Percentiles rank a stretch among this genome's conserved stretches.
Evolutionary conservation across 2,888 invertebrate genomes (phyloP).

Genomic region (Galerucella calmariensis): DNA sequence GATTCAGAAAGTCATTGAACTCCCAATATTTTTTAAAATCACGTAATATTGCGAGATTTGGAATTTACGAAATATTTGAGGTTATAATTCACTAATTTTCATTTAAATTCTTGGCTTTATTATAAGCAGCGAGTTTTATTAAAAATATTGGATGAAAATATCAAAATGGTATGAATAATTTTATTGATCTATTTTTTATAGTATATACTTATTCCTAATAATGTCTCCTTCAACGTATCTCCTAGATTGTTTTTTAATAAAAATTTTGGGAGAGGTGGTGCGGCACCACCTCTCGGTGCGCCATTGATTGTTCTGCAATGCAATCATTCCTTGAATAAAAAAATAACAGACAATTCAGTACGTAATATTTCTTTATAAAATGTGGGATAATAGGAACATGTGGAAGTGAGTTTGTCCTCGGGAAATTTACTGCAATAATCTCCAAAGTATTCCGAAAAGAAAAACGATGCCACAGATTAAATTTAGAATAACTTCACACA

Average conservation of each 20-base stretch:
- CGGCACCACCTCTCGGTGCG: too few species aligned
- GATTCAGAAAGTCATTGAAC: not conserved
- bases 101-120: too few species aligned
- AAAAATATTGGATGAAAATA: too few species aligned
- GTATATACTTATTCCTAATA: too few species aligned
- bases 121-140: too few species aligned
- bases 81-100: too few species aligned
- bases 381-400: constrained; percentile 40
- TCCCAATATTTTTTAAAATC: not conserved
- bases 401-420: constrained; percentile 36
- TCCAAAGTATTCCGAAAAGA: constrained; percentile 45
- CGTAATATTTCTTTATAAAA: constrained; percentile 48
- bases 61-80: too few species aligned
- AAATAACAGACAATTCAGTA: constrained; percentile 48
- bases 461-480: constrained; percentile 48
- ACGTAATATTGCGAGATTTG: not conserved
- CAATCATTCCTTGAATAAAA: constrained; percentile 49
- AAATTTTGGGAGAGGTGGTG: constrained; percentile 34
- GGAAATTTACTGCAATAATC: constrained; percentile 44
- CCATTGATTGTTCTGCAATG: constrained; percentile 43
- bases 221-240: too few species aligned
- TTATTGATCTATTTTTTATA: too few species aligned
- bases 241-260: not conserved
- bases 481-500: constrained; percentile 51
- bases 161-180: too few species aligned